Percentiles rank a stretch among this genome's conserved stretches.
Evolutionary conservation across 2,113 vertebrate species (phyloP).

Genomic region (Mixornis gularis): DNA sequence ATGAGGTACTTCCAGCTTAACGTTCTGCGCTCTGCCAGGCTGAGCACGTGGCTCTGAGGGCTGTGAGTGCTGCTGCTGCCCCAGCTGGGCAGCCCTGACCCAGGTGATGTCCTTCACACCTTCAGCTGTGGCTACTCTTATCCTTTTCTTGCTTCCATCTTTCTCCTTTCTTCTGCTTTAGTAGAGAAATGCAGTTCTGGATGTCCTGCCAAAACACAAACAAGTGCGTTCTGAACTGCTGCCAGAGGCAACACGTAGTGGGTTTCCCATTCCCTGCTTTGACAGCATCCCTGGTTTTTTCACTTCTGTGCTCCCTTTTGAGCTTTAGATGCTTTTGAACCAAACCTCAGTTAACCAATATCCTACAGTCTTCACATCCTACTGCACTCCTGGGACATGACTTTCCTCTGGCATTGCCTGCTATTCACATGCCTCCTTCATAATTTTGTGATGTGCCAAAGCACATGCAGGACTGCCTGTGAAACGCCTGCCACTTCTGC

Average conservation of each 20-base stretch:
- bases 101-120: neutral
- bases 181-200: neutral
- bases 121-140: neutral
- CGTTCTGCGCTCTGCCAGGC: neutral
- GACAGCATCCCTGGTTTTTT: neutral
- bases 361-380: neutral
- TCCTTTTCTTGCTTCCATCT: neutral
- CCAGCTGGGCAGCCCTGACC: neutral
- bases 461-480: neutral
- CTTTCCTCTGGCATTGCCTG: neutral
- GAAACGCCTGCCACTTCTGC: neutral
- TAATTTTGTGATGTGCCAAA: neutral
- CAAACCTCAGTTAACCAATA: neutral
- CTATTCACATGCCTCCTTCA: neutral
- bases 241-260: neutral
- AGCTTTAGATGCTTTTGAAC: neutral
- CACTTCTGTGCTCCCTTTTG: neutral
- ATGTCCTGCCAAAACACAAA: neutral
- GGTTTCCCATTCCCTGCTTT: neutral
- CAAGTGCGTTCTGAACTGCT: neutral
- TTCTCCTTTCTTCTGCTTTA: neutral
- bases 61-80: rapidly evolving
- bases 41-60: rapidly evolving
- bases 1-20: neutral
- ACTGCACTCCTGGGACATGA: neutral